Conservation (phyloP, 2,888 invertebrate species). For the Lordiphosa fenestrarum region DNA sequence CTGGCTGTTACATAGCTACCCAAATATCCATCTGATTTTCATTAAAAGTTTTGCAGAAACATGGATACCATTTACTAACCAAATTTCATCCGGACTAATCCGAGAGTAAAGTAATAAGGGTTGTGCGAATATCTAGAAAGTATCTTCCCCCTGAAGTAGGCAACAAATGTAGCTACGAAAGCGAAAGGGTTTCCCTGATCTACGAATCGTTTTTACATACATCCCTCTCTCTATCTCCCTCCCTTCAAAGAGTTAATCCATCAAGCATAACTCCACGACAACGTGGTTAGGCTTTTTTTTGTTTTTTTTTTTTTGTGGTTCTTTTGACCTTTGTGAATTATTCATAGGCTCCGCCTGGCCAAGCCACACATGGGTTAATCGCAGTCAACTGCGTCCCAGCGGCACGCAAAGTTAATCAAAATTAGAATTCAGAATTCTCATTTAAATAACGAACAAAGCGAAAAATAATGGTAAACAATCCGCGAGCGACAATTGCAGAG, state of each 20-base stretch:
- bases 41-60: too few relatives aligned
- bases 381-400: conserved; percentile 64
- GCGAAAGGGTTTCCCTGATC: background rate
- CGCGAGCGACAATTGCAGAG: conserved; percentile 46
- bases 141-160: too few relatives aligned
- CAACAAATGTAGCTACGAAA: conserved; percentile 1
- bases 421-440: conserved; percentile 36
- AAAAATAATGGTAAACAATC: conserved; percentile 20
- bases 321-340: conserved; percentile 69
- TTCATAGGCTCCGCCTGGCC: conserved; percentile 43
- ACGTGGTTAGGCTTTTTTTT: conserved; percentile 25
- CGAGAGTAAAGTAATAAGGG: too few relatives aligned
- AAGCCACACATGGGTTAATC: conserved; percentile 52
- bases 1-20: too few relatives aligned
- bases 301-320: conserved; percentile 23
- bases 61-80: too few relatives aligned
- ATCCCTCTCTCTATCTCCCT: background rate
- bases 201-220: background rate
- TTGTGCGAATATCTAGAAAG: too few relatives aligned
- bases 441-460: conserved; percentile 66
- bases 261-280: conserved; percentile 29
- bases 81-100: too few relatives aligned
- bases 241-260: conserved; percentile 30
- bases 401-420: conserved; percentile 59
- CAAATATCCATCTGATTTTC: too few relatives aligned